These are phyloP conservation scores for Boulengeromyrus knoepffleri DNA, from an alignment of 2,113 vertebrate genomes.

Conservation along the genomic window DNA sequence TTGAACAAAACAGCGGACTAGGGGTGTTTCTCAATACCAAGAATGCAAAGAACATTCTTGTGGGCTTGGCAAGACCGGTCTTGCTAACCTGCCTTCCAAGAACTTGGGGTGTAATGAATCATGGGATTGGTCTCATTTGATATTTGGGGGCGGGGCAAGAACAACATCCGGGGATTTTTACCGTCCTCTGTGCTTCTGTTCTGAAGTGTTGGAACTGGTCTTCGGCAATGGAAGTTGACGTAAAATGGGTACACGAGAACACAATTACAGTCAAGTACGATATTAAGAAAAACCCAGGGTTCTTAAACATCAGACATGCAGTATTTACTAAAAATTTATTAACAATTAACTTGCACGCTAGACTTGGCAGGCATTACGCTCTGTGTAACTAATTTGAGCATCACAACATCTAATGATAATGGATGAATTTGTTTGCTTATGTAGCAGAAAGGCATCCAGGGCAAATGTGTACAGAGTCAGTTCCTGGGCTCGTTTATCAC, in stretches of 20 bases:
- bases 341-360: not conserved
- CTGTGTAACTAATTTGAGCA: not conserved
- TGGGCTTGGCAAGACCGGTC: not conserved
- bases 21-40: not conserved
- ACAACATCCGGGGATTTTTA: not conserved
- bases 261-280: not conserved
- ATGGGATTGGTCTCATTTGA: not conserved
- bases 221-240: not conserved
- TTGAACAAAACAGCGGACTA: not conserved
- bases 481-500: not conserved
- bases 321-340: not conserved
- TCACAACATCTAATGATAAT: not conserved
- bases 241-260: not conserved
- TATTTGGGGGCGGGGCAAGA: not conserved
- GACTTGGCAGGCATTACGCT: not conserved
- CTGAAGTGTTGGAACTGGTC: not conserved
- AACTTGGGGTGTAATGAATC: not conserved
- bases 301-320: not conserved
- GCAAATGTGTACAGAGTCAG: not conserved
- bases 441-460: not conserved
- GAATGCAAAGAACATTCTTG: not conserved
- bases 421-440: not conserved
- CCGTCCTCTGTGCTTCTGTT: not conserved
- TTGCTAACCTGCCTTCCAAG: not conserved
- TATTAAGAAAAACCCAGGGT: not conserved